Conservation (phyloP, 2,113 vertebrate species). For the Tychaedon coryphoeus region DNA sequence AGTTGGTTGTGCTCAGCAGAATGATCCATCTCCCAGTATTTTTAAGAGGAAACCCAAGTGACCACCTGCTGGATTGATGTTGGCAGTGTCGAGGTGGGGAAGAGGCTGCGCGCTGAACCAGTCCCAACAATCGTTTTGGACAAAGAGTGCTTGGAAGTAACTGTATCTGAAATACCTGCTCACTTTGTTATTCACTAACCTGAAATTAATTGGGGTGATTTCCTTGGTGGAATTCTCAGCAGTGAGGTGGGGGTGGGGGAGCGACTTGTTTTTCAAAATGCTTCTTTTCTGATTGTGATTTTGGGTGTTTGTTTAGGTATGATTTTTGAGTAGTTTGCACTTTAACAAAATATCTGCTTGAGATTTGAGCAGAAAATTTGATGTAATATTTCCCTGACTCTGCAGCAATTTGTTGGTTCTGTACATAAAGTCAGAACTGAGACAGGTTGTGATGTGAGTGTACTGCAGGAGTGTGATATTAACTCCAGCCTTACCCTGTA, state of each 20-base stretch:
- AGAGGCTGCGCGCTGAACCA: fast-evolving
- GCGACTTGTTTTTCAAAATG: not conserved
- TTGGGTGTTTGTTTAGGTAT: not conserved
- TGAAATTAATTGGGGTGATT: not conserved
- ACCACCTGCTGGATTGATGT: not conserved
- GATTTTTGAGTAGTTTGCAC: not conserved
- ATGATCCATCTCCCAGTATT: not conserved
- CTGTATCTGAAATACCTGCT: not conserved
- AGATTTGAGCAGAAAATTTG: not conserved
- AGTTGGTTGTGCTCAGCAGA: not conserved
- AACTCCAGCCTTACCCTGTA: not conserved
- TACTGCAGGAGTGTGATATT: not conserved
- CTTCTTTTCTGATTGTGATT: not conserved
- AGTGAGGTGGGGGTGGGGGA: not conserved
- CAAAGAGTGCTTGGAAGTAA: not conserved
- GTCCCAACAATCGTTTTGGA: not conserved
- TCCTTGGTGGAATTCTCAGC: not conserved
- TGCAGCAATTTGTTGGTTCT: not conserved
- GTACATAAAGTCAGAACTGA: not conserved
- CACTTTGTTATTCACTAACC: not conserved
- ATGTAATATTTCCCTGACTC: not conserved
- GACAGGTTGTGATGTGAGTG: not conserved
- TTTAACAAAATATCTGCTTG: not conserved
- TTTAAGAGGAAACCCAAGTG: not conserved
- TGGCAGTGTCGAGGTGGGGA: not conserved